These are phyloP conservation scores for Zootermopsis nevadensis DNA, from an alignment of 2,888 invertebrate species.

Conservation along the genomic window DNA sequence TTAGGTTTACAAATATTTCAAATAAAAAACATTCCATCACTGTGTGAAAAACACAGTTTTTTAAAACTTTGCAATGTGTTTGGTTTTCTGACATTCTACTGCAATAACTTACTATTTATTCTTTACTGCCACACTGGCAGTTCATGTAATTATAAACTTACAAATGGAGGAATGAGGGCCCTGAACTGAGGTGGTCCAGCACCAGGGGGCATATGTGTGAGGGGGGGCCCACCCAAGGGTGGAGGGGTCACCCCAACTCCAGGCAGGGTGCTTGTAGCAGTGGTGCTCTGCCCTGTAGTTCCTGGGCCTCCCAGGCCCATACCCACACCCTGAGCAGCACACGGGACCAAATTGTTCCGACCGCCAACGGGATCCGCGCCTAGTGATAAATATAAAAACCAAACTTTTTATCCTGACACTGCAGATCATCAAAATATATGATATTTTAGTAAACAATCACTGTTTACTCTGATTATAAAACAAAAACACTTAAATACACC, in stretches of 20 bases:
- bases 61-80: no score
- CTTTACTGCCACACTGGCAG: no score
- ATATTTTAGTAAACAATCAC: no score
- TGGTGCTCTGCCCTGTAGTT: conserved; percentile 57
- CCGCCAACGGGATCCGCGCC: conserved; percentile 60
- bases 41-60: no score
- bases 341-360: conserved; percentile 65
- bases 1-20: no score
- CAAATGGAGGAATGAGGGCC: conserved; percentile 83
- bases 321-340: conserved; percentile 61
- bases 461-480: no score
- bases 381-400: conserved; percentile 24
- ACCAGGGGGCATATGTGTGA: conserved; percentile 46
- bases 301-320: conserved; percentile 65
- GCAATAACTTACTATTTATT: no score
- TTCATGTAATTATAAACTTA: conserved; percentile 62
- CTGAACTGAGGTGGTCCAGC: conserved; percentile 68
- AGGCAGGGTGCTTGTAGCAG: conserved; percentile 55
- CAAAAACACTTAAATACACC: no score
- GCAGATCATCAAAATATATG: no score
- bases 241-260: conserved; percentile 54
- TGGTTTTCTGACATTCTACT: no score
- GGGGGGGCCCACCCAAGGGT: conserved; percentile 39
- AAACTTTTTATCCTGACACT: no score
- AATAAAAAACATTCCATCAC: no score